A percentile compares a stretch with the other conserved stretches of the same genome.
phyloP scores from a whole-genome alignment of 2,888 invertebrate species.

The Athalia circularis region DNA sequence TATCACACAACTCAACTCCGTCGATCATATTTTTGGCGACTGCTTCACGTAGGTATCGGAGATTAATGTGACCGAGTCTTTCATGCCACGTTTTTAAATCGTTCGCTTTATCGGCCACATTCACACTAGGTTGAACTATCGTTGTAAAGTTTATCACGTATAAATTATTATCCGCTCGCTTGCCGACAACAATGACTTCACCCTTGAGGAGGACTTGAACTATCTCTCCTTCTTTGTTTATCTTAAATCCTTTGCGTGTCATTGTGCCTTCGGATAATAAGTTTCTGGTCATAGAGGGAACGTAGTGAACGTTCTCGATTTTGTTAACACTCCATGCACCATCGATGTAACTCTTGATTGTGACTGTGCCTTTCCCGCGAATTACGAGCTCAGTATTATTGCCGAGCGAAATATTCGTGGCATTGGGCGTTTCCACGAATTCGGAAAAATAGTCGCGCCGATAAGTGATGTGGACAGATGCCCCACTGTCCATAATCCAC shows the following conservation, averaged over 20 bases:
- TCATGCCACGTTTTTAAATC: constrained; percentile 52
- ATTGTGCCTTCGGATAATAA: constrained; percentile 56
- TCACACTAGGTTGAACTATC: neutral
- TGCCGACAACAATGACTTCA: constrained; percentile 43
- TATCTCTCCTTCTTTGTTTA: constrained; percentile 42
- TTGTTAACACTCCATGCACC: constrained; percentile 48
- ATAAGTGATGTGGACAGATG: constrained; percentile 55
- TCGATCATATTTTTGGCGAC: constrained; percentile 44
- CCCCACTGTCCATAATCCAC: constrained; percentile 57
- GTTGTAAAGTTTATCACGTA: constrained; percentile 50
- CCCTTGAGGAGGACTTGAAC: constrained; percentile 34
- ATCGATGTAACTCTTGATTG: constrained; percentile 50
- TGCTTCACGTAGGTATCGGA: constrained; percentile 50
- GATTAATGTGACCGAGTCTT: constrained; percentile 54
- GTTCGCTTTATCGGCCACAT: neutral
- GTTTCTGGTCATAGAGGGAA: constrained; percentile 54
- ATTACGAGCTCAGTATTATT: constrained; percentile 49
- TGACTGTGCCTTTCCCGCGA: constrained; percentile 47
- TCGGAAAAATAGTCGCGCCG: constrained; percentile 53
- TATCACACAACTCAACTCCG: constrained; percentile 49
- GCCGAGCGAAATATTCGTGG: constrained; percentile 47
- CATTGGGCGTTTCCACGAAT: constrained; percentile 31
- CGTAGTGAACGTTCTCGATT: constrained; percentile 55
- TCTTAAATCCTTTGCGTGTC: constrained; percentile 47
- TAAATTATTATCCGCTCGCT: constrained; percentile 51